These are phyloP conservation scores for Darevskia nairensis DNA, from an alignment of 2,797 vertebrate species.

Conservation along the genomic window DNA sequence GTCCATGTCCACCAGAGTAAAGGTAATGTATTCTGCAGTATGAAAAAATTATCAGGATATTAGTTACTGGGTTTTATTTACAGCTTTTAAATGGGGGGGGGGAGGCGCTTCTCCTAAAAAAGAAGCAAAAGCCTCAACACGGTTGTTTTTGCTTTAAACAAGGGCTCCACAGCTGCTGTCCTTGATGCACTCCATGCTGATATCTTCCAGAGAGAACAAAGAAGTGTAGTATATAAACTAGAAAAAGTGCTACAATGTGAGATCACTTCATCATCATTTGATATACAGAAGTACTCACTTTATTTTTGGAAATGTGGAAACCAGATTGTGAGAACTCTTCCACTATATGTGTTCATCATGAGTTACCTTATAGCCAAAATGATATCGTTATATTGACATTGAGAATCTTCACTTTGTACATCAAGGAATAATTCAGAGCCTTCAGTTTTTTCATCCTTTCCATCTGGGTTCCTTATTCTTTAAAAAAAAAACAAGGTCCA, in stretches of 20 bases:
- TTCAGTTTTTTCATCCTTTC: neutral
- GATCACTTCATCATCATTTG: constrained; percentile 1
- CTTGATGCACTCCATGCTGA: constrained; percentile 15
- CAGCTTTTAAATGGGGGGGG: constrained; percentile 23
- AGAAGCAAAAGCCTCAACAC: constrained; percentile 31
- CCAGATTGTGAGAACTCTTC: neutral
- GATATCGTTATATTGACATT: neutral
- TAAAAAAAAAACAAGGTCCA: neutral
- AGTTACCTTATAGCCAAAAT: neutral
- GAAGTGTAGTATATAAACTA: constrained; percentile 33
- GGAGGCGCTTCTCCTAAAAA: constrained; percentile 13
- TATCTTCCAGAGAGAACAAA: constrained; percentile 39
- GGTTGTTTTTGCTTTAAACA: neutral
- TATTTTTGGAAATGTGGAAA: neutral
- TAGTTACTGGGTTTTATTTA: constrained; percentile 45
- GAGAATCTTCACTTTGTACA: neutral
- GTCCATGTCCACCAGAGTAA: constrained; percentile 32
- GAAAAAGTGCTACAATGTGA: constrained; percentile 17
- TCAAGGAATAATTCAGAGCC: neutral
- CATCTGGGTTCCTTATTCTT: neutral
- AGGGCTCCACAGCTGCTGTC: constrained; percentile 37
- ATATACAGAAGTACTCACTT: constrained; percentile 6
- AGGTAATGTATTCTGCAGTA: constrained; percentile 43
- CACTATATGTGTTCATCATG: neutral
- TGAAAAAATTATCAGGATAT: constrained; percentile 26